Evolutionary conservation across 1,140 invertebrate species (phyloP), one percentile per base, ranked within the genome.

Genomic region (Pemphigus obesinymphae): DNA sequence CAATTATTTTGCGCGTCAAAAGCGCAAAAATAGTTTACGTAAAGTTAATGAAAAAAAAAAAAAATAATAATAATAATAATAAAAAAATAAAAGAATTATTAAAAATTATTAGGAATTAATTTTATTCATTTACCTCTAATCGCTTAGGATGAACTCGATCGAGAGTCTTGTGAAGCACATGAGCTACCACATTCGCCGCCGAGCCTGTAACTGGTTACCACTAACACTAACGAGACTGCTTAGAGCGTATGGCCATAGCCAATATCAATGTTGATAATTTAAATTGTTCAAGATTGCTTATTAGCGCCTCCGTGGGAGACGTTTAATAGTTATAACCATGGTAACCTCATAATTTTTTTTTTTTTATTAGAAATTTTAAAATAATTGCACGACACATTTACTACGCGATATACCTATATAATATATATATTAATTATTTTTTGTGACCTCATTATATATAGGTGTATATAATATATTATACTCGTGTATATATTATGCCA

Each of bases 211-310:
- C 76, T 80, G 53, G 76, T 80, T 80, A 61, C 55, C 37, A 80
- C n/a, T 80, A 45, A 63, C 55, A 61, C 53, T 80, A 80, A 80
- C 76, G 53, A 80, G 53, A 80, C 55, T 80, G 76, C 76, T 80
- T 29, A 31, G 31, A 37, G 31, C 37, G 50, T 55, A 31, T 61
- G 53, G 63, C 76, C 76, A 63, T 80, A 73, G 55, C 63, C 76
- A 80, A 80, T 80, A 80, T 80, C 76, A 80, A 37, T 61, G 76
- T 80, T 80, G 76, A 80, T 80, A 80, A 80, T 80, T 80, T 80
- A 58, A 80, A 80, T 61, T 45, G 55, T 80, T 80, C 53, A 58
- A 80, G 55, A 80, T 80, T 61, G 76, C 53, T 61, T 13, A n/a
- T 63, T 80, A 80, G 53, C 53, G 50, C 55, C 55, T 58, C 76